phyloP scores from a whole-genome alignment of 1,140 invertebrate genomes.

The Parapsyche elsis region DNA sequence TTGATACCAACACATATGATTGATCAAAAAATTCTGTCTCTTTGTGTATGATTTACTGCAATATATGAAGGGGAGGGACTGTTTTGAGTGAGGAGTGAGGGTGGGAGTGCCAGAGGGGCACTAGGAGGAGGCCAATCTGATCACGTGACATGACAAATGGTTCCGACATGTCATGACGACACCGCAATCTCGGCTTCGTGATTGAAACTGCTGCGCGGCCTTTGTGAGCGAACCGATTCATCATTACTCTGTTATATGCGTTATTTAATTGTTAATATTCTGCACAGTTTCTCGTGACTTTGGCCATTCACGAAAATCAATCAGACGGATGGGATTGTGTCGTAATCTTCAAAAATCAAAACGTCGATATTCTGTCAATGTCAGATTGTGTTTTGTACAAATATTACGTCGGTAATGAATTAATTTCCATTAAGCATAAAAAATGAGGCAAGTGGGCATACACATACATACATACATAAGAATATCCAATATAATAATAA shows the following conservation, averaged over 20 bases:
- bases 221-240: slow-evolving; percentile 33
- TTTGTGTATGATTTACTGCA: neutral
- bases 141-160: slow-evolving; percentile 45
- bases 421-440: neutral
- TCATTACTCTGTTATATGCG: slow-evolving; percentile 13
- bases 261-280: slow-evolving; percentile 2
- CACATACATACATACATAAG: neutral
- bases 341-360: neutral
- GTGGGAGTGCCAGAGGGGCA: neutral
- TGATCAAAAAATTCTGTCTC: neutral
- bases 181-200: slow-evolving; percentile 45
- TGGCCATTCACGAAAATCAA: neutral
- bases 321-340: slow-evolving; percentile 1
- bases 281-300: neutral
- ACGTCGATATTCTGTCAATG: slow-evolving; percentile 3
- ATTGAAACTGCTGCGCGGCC: slow-evolving; percentile 38
- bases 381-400: neutral
- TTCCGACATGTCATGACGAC: slow-evolving; percentile 45
- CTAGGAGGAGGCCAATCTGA: slow-evolving; percentile 38
- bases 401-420: neutral
- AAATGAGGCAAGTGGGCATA: neutral
- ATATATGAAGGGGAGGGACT: neutral
- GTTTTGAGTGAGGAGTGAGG: neutral
- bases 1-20: neutral
- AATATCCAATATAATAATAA: no score